phyloP scores from a whole-genome alignment of 2,113 vertebrate species.

The Macquaria australasica region DNA sequence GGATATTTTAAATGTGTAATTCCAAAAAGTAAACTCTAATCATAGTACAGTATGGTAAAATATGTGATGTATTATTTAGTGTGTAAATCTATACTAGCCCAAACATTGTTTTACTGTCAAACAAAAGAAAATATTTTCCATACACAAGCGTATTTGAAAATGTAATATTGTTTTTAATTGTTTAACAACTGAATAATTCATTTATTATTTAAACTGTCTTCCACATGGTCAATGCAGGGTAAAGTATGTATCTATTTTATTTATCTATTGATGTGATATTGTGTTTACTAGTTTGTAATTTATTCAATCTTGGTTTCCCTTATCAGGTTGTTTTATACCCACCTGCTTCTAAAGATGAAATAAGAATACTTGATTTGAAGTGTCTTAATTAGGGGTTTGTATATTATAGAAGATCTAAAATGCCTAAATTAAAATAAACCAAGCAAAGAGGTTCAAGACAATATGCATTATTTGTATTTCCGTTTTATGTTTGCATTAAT shows the following conservation, averaged over 20 bases:
- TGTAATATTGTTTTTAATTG: slow-evolving; percentile 63
- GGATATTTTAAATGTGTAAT: slow-evolving; percentile 6
- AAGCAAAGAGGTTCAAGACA: not conserved
- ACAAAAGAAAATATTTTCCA: slow-evolving; percentile 14
- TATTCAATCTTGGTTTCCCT: slow-evolving; percentile 67
- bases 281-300: slow-evolving; percentile 73
- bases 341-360: slow-evolving; percentile 65
- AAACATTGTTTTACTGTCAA: slow-evolving; percentile 21
- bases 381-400: not conserved
- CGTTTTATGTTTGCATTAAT: not conserved
- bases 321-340: slow-evolving; percentile 71
- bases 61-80: slow-evolving; percentile 4
- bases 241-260: slow-evolving; percentile 87
- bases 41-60: not conserved
- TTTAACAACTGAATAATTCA: slow-evolving; percentile 73
- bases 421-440: not conserved
- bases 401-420: not conserved
- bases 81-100: not conserved
- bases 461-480: not conserved
- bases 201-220: slow-evolving; percentile 82
- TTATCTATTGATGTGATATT: slow-evolving; percentile 80
- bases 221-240: slow-evolving; percentile 84
- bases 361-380: not conserved
- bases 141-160: slow-evolving; percentile 47
- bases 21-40: not conserved